Evolutionary conservation across 2,888 invertebrate species (phyloP), one percentile per base, ranked within the genome.

Genomic region (Sepioteuthis lessoniana): DNA sequence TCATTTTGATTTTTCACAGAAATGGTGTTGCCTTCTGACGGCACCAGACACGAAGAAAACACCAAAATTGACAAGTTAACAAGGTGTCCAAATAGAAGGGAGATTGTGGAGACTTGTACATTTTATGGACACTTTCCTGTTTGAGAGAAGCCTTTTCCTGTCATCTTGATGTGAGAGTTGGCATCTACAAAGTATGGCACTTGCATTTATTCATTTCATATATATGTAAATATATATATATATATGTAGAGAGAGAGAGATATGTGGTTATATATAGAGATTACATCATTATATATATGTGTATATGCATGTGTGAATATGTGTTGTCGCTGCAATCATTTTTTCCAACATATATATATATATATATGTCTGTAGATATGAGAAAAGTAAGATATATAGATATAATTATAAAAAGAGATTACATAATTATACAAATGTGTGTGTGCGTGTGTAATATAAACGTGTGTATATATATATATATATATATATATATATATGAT

Each of bases 1-100:
- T 76, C 76, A 76, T 76, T 76, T 76, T 76, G 76, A 76, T 76
- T 76, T 76, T 76, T 76, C 76, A 76, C 76, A 76, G 76, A 76
- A 76, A 76, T 76, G 76, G 76, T 76, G 76, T 76, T 35, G 76
- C n/a, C 76, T 76, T 76, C n/a, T n/a, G 35, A 76, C n/a, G 35
- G n/a, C 76, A 35, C 76, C 35, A n/a, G 76, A 35, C 76, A 76
- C 35, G 76, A n/a, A 13, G 76, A 7, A 76, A 76, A 76, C 76
- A 35, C 76, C 76, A 16, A n/a, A 76, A 19, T 76, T 76, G 76
- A 76, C 76, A 76, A 76, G 76, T 76, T 76, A 76, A 76, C 76
- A 35, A 76, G 76, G n/a, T 35, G 76, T 76, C 76, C 76, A 76
- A 76, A n/a, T 76, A n/a, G n/a, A 76, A 76, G n/a, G 16, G 19